phyloP scores from a whole-genome alignment of 2,888 invertebrate species.

The Stegana nigrithorax region DNA sequence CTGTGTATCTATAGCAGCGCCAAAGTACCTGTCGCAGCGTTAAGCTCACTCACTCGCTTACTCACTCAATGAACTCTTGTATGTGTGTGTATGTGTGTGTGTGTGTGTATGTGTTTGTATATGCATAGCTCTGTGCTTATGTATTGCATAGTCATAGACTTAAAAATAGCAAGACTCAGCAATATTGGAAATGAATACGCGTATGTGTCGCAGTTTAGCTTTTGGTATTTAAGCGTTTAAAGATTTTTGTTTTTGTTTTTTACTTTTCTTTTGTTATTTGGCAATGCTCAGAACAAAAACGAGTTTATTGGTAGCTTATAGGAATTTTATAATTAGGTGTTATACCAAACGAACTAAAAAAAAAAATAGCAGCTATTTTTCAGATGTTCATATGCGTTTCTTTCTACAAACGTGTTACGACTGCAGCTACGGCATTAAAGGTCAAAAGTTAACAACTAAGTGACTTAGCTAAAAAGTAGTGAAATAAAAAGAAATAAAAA shows the following conservation, averaged over 20 bases:
- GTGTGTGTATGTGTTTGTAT: neutral
- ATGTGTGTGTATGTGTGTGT: neutral
- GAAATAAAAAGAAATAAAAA: too few species aligned
- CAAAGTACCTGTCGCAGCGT: conserved; percentile 1
- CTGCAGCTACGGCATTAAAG: too few species aligned
- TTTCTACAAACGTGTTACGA: too few species aligned
- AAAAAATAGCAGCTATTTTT: too few species aligned
- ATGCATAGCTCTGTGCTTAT: neutral
- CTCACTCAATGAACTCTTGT: neutral
- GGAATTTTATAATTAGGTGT: conserved; percentile 4
- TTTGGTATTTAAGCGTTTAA: conserved; percentile 14
- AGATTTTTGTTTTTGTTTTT: neutral
- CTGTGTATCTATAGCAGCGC: neutral
- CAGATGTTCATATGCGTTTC: too few species aligned
- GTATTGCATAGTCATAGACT: conserved; percentile 30
- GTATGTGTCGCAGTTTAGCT: too few species aligned
- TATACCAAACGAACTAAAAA: too few species aligned
- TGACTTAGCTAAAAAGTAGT: too few species aligned
- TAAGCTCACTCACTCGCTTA: too few species aligned
- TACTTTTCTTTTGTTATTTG: too few species aligned
- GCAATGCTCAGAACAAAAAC: conserved; percentile 8
- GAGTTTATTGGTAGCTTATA: neutral
- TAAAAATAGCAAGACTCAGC: conserved; percentile 41
- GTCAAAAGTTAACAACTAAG: too few species aligned
- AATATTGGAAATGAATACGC: neutral